Conservation (phyloP, 2,113 vertebrate species). For the Salminus brasiliensis region DNA sequence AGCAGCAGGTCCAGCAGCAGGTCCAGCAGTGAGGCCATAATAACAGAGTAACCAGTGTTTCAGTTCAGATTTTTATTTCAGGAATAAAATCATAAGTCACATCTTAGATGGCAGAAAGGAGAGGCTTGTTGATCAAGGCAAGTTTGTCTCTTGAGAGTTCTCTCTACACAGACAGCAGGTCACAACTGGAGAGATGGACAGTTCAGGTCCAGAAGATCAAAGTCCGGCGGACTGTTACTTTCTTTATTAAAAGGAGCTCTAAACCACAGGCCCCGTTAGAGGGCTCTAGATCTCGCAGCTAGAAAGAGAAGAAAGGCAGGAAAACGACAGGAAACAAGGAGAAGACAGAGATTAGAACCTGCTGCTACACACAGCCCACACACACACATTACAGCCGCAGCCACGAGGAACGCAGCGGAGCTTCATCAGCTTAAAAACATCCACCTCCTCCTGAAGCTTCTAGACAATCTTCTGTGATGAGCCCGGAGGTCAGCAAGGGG, state of each 20-base stretch:
- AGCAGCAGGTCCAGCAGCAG: no score
- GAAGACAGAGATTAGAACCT: not conserved
- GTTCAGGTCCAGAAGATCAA: no score
- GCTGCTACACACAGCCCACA: not conserved
- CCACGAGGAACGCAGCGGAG: not conserved
- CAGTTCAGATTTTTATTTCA: slow-evolving; percentile 37
- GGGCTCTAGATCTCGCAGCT: not conserved
- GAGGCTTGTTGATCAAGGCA: slow-evolving; percentile 34
- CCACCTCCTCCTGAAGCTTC: not conserved
- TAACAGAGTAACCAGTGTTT: not conserved
- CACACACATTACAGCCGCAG: not conserved
- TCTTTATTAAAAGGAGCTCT: not conserved
- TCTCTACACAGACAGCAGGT: not conserved
- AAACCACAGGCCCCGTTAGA: not conserved
- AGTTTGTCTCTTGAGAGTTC: not conserved
- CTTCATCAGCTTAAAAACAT: not conserved
- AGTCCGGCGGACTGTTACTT: no score
- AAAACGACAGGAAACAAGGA: not conserved
- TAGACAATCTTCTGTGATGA: not conserved
- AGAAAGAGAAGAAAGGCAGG: not conserved
- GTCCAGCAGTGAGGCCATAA: no score
- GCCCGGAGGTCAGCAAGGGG: not conserved
- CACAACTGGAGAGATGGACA: no score
- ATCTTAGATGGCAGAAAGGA: slow-evolving; percentile 30
- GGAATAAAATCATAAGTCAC: slow-evolving; percentile 38